Evolutionary conservation across 1,140 invertebrate genomes (phyloP).

Genomic region (Drosophila nigromelanica): DNA sequence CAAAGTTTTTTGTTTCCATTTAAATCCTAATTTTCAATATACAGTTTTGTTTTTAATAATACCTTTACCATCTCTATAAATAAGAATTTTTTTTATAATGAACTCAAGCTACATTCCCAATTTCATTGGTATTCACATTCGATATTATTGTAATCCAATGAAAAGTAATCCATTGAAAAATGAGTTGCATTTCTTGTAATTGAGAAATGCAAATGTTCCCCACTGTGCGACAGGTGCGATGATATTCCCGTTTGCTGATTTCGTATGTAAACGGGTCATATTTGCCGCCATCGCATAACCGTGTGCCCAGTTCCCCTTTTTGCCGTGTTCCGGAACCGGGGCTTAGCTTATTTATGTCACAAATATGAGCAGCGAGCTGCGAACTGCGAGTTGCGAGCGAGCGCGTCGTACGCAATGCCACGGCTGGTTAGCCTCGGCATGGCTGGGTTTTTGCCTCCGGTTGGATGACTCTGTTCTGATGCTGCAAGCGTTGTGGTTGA

Average conservation of each 20-base stretch:
- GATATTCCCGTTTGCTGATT: slow-evolving; percentile 26
- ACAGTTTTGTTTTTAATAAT: no score
- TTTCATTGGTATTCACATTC: no score
- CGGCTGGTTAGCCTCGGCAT: slow-evolving; percentile 64
- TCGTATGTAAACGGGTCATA: slow-evolving; percentile 67
- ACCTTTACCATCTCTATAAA: no score
- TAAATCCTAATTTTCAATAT: no score
- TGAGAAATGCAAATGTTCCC: slow-evolving; percentile 23
- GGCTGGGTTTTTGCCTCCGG: slow-evolving; percentile 35
- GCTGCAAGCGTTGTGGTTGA: slow-evolving; percentile 4
- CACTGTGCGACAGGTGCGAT: slow-evolving; percentile 38
- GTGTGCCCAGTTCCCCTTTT: not conserved
- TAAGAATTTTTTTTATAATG: no score
- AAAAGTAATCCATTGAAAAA: no score
- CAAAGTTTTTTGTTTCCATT: no score
- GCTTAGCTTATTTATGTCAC: slow-evolving; percentile 79
- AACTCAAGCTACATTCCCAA: no score
- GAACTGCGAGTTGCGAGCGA: slow-evolving; percentile 4
- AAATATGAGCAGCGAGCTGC: slow-evolving; percentile 67
- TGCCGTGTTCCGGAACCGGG: slow-evolving; percentile 5
- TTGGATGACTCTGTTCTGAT: slow-evolving; percentile 32
- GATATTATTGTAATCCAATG: no score
- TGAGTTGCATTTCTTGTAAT: not conserved
- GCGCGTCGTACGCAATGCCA: slow-evolving; percentile 72
- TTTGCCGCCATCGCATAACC: slow-evolving; percentile 50